Percentiles rank a stretch among this genome's conserved stretches.
Conservation (phyloP, 1,140 invertebrate genomes). For the Halesus radiatus region DNA sequence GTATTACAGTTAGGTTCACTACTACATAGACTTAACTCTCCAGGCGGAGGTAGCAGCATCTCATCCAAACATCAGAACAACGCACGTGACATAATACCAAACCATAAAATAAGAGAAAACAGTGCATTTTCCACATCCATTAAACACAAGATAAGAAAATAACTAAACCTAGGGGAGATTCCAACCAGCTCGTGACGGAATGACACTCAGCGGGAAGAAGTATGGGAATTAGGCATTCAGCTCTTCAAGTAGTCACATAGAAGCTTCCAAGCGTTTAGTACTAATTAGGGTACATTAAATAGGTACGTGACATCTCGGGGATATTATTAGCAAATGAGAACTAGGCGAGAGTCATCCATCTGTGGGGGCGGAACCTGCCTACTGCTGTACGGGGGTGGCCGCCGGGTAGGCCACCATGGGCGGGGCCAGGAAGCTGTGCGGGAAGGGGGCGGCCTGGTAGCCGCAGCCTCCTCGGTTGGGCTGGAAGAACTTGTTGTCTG, state of each 20-base stretch:
- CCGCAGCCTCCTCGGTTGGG: slow-evolving; percentile 67
- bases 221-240: background rate
- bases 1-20: slow-evolving; percentile 55
- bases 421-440: slow-evolving; percentile 65
- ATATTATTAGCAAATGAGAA: slow-evolving; percentile 36
- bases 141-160: slow-evolving; percentile 49
- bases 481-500: slow-evolving; percentile 68
- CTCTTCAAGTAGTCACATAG: slow-evolving; percentile 28
- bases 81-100: slow-evolving; percentile 53
- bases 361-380: slow-evolving; percentile 53
- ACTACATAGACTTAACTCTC: slow-evolving; percentile 53
- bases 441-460: slow-evolving; percentile 67
- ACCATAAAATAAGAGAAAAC: slow-evolving; percentile 51
- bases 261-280: slow-evolving; percentile 14
- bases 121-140: slow-evolving; percentile 53
- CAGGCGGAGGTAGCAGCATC: background rate
- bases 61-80: slow-evolving; percentile 26
- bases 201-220: slow-evolving; percentile 39
- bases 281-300: background rate
- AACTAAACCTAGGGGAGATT: slow-evolving; percentile 56
- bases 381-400: slow-evolving; percentile 67
- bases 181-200: slow-evolving; percentile 51
- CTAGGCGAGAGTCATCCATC: slow-evolving; percentile 56
- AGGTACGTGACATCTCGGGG: background rate
- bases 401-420: slow-evolving; percentile 65